Conservation (phyloP, 2,113 vertebrate genomes). For the Limanda limanda region DNA sequence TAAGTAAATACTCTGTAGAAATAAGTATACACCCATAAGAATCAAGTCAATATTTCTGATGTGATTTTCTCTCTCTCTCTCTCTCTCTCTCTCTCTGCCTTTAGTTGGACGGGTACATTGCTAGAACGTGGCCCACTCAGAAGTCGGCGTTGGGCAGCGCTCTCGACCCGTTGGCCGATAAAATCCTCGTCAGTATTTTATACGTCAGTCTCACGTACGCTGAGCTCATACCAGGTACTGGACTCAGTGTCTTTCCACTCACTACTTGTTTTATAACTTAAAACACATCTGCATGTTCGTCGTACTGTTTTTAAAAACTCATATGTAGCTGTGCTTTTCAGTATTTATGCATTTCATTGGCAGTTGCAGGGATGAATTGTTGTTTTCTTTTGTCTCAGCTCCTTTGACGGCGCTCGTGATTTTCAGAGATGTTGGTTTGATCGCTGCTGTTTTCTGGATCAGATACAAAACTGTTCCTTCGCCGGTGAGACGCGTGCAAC, state of each 20-base stretch:
- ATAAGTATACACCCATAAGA: no score
- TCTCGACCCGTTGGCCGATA: constrained; percentile 97
- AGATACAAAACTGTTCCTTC: constrained; percentile 96
- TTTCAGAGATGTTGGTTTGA: constrained; percentile 90
- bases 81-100: constrained; percentile 35
- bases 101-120: constrained; percentile 97
- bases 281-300: no score
- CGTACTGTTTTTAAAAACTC: no score
- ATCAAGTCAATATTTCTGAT: no score
- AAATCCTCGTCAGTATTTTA: constrained; percentile 97
- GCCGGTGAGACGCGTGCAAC: constrained; percentile 85
- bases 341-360: neutral
- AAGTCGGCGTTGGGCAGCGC: constrained; percentile 97
- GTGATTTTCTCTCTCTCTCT: no score
- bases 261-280: neutral
- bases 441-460: constrained; percentile 96
- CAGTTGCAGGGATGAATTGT: neutral
- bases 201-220: constrained; percentile 95
- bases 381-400: constrained; percentile 77
- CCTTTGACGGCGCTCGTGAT: constrained; percentile 93
- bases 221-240: constrained; percentile 95
- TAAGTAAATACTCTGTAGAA: no score
- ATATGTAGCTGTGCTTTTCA: neutral
- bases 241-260: neutral
- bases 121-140: constrained; percentile 96